Evolutionary conservation across 2,888 invertebrate genomes (phyloP).

Genomic region (Cyclophora punctaria): DNA sequence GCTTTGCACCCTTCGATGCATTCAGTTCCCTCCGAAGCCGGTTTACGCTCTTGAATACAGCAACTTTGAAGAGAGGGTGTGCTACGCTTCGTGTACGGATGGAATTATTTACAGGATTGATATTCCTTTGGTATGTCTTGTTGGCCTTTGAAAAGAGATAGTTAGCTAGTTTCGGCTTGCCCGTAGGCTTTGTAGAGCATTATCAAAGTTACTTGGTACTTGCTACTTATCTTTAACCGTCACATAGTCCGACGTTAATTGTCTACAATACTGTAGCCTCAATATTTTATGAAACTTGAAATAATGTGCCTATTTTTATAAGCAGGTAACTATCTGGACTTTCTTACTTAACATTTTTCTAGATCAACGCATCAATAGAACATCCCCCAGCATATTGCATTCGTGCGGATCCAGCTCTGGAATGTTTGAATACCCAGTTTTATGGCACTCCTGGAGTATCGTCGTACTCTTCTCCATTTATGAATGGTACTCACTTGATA

Average conservation of each 20-base stretch:
- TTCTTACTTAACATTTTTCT: not conserved
- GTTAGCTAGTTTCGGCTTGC: too few species aligned
- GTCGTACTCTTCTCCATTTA: constrained; percentile 40
- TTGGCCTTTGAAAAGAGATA: too few species aligned
- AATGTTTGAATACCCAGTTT: constrained; percentile 53
- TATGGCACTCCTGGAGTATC: constrained; percentile 49
- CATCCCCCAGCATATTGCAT: constrained; percentile 45
- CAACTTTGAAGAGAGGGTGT: constrained; percentile 45
- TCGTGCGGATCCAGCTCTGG: constrained; percentile 51
- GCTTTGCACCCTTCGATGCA: constrained; percentile 50
- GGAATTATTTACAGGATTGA: constrained; percentile 57
- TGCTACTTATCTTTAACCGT: too few species aligned
- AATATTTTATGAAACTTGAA: too few species aligned
- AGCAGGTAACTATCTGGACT: too few species aligned
- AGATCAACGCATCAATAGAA: constrained; percentile 35
- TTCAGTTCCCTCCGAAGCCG: constrained; percentile 63
- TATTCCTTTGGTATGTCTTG: constrained; percentile 47
- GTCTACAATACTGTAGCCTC: too few species aligned
- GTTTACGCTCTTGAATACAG: constrained; percentile 58
- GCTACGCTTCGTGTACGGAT: constrained; percentile 61
- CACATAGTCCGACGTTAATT: too few species aligned
- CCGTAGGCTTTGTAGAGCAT: too few species aligned
- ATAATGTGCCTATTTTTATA: too few species aligned
- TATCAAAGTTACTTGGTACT: too few species aligned
- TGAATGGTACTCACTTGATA: constrained; percentile 32